These are phyloP conservation scores for Holothuria glaberrima DNA, from an alignment of 35 echinoderm and acorn worm species.

Conservation along the genomic window DNA sequence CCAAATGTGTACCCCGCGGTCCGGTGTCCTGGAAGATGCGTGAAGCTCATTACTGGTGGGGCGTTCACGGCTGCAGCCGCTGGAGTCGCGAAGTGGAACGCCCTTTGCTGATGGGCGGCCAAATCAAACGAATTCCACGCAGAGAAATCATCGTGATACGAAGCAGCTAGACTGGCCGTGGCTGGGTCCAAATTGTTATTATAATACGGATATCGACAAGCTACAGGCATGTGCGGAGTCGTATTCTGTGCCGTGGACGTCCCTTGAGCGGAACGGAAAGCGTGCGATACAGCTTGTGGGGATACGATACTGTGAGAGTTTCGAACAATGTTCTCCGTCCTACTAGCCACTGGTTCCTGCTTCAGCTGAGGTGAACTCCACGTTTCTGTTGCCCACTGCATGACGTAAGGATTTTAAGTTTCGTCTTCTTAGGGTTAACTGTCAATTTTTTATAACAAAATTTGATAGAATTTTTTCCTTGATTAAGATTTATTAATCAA, in stretches of 20 bases:
- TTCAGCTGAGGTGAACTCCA: slow-evolving; percentile 22
- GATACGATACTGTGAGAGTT: not conserved
- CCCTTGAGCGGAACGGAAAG: slow-evolving; percentile 33
- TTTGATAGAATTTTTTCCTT: too few species aligned
- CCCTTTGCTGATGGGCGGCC: slow-evolving; percentile 39
- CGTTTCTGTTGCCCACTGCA: slow-evolving; percentile 36
- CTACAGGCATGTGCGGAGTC: slow-evolving; percentile 36
- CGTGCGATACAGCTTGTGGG: slow-evolving; percentile 18
- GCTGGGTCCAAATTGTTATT: slow-evolving; percentile 35
- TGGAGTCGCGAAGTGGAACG: slow-evolving; percentile 39
- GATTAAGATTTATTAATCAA: too few species aligned
- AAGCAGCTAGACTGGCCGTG: not conserved
- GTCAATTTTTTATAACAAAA: not conserved
- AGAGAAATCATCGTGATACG: slow-evolving; percentile 51
- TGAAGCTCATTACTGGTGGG: slow-evolving; percentile 24
- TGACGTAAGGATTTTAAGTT: not conserved
- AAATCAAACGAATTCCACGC: slow-evolving; percentile 59
- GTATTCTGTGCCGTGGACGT: slow-evolving; percentile 21
- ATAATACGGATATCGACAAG: slow-evolving; percentile 53
- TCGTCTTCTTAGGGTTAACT: not conserved
- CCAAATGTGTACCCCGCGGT: slow-evolving; percentile 34
- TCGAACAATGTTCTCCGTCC: slow-evolving; percentile 4
- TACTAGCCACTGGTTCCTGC: not conserved
- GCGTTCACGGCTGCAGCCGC: not conserved
- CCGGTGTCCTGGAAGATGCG: slow-evolving; percentile 35